A percentile compares a stretch with the other conserved stretches of the same genome.
phyloP scores from a whole-genome alignment of 2,888 invertebrate species.

The Drosophila nr. medialis region DNA sequence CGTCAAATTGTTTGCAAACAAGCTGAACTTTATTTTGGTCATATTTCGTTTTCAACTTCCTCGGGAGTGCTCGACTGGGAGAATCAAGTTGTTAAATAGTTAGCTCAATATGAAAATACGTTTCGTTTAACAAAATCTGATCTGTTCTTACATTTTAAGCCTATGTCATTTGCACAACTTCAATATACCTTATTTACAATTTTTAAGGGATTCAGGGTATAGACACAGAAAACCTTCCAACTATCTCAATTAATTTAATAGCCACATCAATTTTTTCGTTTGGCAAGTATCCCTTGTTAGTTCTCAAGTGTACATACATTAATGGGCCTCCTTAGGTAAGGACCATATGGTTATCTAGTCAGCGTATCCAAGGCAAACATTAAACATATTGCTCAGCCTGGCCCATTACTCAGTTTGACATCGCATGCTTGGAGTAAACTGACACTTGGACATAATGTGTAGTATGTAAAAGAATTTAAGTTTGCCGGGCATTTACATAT shows the following conservation, averaged over 20 bases:
- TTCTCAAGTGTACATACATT: slow-evolving; percentile 2
- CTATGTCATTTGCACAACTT: not conserved
- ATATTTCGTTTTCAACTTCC: not conserved
- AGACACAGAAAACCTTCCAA: not conserved
- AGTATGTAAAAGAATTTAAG: slow-evolving; percentile 60
- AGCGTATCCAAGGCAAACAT: slow-evolving; percentile 15
- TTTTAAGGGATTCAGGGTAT: not conserved
- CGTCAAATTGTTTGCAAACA: slow-evolving; percentile 1
- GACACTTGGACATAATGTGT: slow-evolving; percentile 48
- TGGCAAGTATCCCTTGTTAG: not conserved
- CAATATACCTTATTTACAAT: not conserved
- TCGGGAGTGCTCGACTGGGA: not conserved
- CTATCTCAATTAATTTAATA: not conserved
- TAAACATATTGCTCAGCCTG: slow-evolving; percentile 17
- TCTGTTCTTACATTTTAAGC: not conserved
- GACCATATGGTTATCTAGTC: slow-evolving; percentile 54
- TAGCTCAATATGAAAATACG: not conserved
- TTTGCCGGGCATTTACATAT: slow-evolving; percentile 26
- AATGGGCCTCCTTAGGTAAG: slow-evolving; percentile 4
- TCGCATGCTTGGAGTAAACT: slow-evolving; percentile 47
- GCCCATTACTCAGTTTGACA: slow-evolving; percentile 46
- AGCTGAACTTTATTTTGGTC: not conserved
- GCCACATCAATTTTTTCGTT: not conserved
- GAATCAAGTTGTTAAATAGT: not conserved
- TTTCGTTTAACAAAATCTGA: not conserved